Percentiles rank a stretch among this genome's conserved stretches.
phyloP scores from a whole-genome alignment of 2,113 vertebrate species.

The Rhea americana region DNA sequence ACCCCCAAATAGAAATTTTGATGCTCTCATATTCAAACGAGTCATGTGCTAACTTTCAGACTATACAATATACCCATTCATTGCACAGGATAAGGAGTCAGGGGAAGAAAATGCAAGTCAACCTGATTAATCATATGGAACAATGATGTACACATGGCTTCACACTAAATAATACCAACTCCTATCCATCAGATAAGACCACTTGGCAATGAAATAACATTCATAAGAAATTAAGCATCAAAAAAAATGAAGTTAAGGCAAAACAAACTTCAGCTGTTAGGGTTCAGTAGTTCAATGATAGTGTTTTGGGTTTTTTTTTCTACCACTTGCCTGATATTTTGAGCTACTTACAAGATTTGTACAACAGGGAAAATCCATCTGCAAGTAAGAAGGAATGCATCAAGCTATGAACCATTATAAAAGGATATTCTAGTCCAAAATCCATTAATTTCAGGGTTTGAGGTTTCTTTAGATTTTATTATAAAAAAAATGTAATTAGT shows the following conservation, averaged over 20 bases:
- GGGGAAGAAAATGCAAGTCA: neutral
- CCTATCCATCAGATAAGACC: neutral
- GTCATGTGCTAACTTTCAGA: fast-evolving
- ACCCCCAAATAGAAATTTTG: neutral
- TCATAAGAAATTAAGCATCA: neutral
- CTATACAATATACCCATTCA: neutral
- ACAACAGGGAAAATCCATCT: neutral
- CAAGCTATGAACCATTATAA: neutral
- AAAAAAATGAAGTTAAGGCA: slow-evolving; percentile 7
- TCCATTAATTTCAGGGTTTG: fast-evolving
- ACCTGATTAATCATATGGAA: neutral
- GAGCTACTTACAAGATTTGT: neutral
- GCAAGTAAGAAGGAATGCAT: neutral
- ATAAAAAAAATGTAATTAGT: neutral
- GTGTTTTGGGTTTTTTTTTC: neutral
- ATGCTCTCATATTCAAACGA: neutral
- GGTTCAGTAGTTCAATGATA: neutral
- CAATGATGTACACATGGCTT: neutral
- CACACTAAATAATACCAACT: neutral
- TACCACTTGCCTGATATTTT: neutral
- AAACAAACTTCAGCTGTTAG: neutral
- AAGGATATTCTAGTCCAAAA: neutral
- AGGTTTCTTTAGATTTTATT: neutral
- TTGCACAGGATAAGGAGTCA: too few relatives aligned
- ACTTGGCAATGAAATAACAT: neutral